Evolutionary conservation across 2,113 vertebrate species (phyloP).

Genomic region (Stegastes partitus): DNA sequence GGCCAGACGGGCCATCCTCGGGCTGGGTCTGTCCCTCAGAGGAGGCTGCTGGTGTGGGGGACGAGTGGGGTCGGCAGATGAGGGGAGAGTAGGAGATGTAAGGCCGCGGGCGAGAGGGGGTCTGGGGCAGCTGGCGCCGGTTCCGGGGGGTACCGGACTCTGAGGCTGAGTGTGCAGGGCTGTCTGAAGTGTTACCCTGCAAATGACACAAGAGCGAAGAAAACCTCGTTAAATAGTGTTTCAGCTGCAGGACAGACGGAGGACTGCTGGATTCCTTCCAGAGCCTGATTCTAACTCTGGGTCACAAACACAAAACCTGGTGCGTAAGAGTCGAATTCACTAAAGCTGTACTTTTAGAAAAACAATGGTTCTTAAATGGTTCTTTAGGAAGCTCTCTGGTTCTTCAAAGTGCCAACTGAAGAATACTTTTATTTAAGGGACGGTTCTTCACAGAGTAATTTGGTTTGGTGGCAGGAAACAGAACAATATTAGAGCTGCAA

Average conservation of each 20-base stretch:
- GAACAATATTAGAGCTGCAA: too few species aligned
- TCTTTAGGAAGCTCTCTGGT: too few species aligned
- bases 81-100: constrained; percentile 95
- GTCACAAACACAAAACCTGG: background rate
- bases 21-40: constrained; percentile 77
- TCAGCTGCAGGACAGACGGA: background rate
- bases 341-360: too few species aligned
- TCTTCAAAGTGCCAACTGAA: too few species aligned
- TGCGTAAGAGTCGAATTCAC: too few species aligned
- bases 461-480: too few species aligned
- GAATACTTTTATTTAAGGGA: too few species aligned
- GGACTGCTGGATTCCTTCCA: background rate
- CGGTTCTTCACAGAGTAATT: too few species aligned
- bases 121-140: constrained; percentile 94
- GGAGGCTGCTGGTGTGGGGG: constrained; percentile 73
- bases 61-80: constrained; percentile 85
- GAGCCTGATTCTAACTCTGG: background rate
- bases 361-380: too few species aligned
- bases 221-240: background rate
- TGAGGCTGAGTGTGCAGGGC: constrained; percentile 89
- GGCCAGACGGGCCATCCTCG: constrained; percentile 60
- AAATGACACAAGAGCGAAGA: background rate
- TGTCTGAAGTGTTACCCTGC: constrained; percentile 89
- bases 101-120: constrained; percentile 93
- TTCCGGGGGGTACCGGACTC: constrained; percentile 92